These are phyloP conservation scores for Girardinichthys multiradiatus DNA, from an alignment of 2,113 vertebrate species.

Conservation along the genomic window DNA sequence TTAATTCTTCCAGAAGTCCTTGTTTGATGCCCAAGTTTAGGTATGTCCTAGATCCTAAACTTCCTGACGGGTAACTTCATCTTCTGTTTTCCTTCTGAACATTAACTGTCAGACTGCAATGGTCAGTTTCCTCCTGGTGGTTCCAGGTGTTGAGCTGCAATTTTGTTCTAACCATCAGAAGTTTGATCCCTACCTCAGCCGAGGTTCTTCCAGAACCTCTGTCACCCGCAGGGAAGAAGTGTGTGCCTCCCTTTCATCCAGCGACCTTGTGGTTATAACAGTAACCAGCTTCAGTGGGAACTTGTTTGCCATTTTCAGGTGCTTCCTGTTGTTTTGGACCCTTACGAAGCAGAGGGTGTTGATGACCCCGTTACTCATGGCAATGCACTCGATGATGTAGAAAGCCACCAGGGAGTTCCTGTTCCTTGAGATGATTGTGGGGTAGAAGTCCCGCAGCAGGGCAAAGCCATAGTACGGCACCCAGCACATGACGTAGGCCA, in stretches of 20 bases:
- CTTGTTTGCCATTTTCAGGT: constrained; percentile 81
- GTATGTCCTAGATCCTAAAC: too few relatives aligned
- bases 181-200: constrained; percentile 73
- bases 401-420: constrained; percentile 91
- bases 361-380: constrained; percentile 96
- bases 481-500: constrained; percentile 92
- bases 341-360: constrained; percentile 92
- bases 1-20: background rate
- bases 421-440: constrained; percentile 86
- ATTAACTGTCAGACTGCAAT: too few relatives aligned
- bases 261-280: constrained; percentile 77
- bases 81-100: background rate
- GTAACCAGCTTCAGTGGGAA: constrained; percentile 81
- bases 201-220: constrained; percentile 84
- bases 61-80: too few relatives aligned
- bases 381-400: constrained; percentile 92
- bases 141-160: background rate
- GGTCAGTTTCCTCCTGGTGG: too few relatives aligned
- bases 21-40: too few relatives aligned
- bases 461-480: constrained; percentile 90
- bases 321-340: constrained; percentile 84
- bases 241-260: constrained; percentile 82
- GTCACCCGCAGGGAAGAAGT: constrained; percentile 82
- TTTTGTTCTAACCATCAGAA: background rate
- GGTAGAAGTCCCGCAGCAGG: constrained; percentile 92